A percentile compares a stretch with the other conserved stretches of the same genome.
These are phyloP conservation scores for Villa cingulata DNA, from an alignment of 2,888 invertebrate species.

Conservation along the genomic window DNA sequence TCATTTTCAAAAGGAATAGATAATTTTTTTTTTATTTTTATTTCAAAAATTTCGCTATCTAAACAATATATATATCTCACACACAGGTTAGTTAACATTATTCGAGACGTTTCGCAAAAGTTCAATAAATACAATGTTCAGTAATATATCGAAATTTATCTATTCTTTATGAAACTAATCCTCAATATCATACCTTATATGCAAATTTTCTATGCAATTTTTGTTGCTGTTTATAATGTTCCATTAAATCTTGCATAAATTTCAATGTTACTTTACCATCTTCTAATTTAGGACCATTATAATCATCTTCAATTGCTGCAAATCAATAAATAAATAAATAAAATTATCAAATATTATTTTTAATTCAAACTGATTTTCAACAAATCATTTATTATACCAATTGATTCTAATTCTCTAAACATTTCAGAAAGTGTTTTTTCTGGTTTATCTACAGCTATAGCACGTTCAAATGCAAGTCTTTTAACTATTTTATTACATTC, in stretches of 20 bases:
- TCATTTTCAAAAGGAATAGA: no score
- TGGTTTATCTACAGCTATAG: conserved; percentile 84
- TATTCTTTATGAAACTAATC: no score
- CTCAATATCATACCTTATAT: conserved; percentile 64
- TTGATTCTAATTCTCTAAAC: conserved; percentile 70
- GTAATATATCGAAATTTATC: no score
- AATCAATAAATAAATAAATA: conserved; percentile 19
- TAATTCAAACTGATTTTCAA: conserved; percentile 2
- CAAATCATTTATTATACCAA: conserved; percentile 70
- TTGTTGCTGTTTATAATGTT: conserved; percentile 79
- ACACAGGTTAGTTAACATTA: no score
- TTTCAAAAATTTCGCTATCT: no score
- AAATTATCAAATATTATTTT: conserved; percentile 6
- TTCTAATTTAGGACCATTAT: conserved; percentile 78
- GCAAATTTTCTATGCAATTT: conserved; percentile 94
- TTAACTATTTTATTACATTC: conserved; percentile 96
- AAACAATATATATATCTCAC: no score
- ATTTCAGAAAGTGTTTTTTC: conserved; percentile 77
- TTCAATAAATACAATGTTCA: no score
- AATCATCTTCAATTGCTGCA: conserved; percentile 86
- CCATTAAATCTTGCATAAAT: conserved; percentile 82
- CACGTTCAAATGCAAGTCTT: conserved; percentile 89
- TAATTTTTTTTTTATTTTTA: no score
- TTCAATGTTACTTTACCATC: conserved; percentile 75
- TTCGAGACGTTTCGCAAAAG: no score